Evolutionary conservation across 2,888 invertebrate genomes (phyloP).

Genomic region (Clanis bilineata): DNA sequence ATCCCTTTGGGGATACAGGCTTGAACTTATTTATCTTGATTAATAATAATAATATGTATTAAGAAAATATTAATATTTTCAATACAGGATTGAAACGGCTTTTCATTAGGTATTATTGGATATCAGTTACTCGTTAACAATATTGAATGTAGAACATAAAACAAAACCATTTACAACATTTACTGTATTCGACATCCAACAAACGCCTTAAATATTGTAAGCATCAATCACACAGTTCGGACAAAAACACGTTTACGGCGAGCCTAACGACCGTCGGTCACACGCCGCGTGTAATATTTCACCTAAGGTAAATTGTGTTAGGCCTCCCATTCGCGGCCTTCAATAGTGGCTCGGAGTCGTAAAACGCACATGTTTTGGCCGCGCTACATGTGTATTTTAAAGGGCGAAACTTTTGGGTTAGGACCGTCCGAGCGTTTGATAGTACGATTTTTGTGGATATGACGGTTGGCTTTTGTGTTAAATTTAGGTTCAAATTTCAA

Average conservation of each 20-base stretch:
- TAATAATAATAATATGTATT: no score
- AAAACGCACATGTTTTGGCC: conserved; percentile 76
- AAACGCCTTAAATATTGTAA: conserved; percentile 21
- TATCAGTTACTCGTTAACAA: no score
- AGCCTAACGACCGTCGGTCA: conserved; percentile 24
- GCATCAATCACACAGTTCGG: conserved; percentile 24
- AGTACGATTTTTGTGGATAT: conserved; percentile 45
- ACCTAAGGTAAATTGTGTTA: conserved; percentile 49
- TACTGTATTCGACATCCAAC: conserved; percentile 12
- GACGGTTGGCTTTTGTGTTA: conserved; percentile 4
- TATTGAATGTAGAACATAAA: not conserved
- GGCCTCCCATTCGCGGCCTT: conserved; percentile 62
- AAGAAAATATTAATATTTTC: no score
- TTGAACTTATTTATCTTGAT: no score
- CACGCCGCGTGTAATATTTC: conserved; percentile 28
- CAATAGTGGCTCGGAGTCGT: conserved; percentile 69
- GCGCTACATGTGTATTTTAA: conserved; percentile 73
- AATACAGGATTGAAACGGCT: no score
- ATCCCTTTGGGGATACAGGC: no score
- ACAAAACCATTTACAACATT: not conserved
- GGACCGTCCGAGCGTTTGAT: conserved; percentile 61
- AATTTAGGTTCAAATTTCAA: no score
- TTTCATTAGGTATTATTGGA: no score
- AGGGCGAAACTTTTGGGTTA: conserved; percentile 73
- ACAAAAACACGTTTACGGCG: conserved; percentile 20